Conservation (phyloP, 2,113 vertebrate genomes). For the Nothobranchius kuhntae region DNA sequence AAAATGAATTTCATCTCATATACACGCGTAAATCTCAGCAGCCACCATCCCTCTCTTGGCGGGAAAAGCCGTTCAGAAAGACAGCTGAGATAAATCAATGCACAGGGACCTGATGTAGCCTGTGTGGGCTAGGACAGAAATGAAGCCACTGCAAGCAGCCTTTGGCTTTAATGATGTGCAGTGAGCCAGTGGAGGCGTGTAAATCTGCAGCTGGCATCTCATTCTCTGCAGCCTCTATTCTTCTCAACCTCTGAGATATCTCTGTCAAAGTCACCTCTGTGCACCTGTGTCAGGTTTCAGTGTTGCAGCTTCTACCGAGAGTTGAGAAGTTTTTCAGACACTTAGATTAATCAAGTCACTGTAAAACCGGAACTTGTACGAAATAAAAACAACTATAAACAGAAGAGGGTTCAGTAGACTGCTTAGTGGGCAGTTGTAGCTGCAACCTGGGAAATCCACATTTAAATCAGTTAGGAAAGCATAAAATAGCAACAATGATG, state of each 20-base stretch:
- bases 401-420: background rate
- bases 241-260: constrained; percentile 57
- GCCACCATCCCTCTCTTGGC: constrained; percentile 62
- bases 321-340: constrained; percentile 14
- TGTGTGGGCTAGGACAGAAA: constrained; percentile 73
- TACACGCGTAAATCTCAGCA: constrained; percentile 65
- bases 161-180: constrained; percentile 78
- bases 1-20: constrained; percentile 74
- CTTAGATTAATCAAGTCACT: background rate
- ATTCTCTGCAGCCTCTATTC: constrained; percentile 61
- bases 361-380: no score
- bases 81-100: constrained; percentile 77
- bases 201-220: constrained; percentile 75
- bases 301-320: constrained; percentile 26
- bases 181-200: constrained; percentile 69
- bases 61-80: constrained; percentile 69
- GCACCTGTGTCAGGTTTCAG: constrained; percentile 48
- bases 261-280: constrained; percentile 70
- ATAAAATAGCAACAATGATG: no score
- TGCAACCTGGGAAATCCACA: background rate
- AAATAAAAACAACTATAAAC: background rate
- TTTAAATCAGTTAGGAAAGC: no score
- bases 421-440: no score
- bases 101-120: constrained; percentile 58
- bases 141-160: constrained; percentile 66